phyloP scores from a whole-genome alignment of 2,113 vertebrate genomes.

The Pterocles burchelli region DNA sequence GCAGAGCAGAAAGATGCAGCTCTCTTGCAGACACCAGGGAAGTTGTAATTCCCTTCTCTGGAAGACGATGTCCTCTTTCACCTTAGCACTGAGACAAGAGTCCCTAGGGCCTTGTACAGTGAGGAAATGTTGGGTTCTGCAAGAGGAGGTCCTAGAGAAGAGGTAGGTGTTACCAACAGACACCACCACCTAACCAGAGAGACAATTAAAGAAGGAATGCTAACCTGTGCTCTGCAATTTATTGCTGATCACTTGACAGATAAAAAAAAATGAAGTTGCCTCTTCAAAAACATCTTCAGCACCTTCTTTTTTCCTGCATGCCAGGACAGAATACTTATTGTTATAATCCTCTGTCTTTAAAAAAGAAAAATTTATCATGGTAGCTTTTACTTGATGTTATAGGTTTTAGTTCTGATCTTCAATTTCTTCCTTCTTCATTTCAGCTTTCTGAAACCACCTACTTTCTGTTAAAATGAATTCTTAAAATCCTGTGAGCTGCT shows the following conservation, averaged over 20 bases:
- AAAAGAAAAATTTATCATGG: neutral
- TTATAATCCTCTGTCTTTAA: neutral
- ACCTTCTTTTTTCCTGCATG: neutral
- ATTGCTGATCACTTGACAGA: neutral
- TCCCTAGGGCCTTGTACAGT: neutral
- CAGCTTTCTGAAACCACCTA: conserved; percentile 62
- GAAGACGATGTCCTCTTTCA: neutral
- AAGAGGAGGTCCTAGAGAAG: neutral
- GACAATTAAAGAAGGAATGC: neutral
- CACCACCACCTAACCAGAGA: neutral
- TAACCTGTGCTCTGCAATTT: neutral
- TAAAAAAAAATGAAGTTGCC: neutral
- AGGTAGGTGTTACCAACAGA: neutral
- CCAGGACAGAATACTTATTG: neutral
- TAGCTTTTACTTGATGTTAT: neutral
- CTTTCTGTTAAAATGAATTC: conserved; percentile 58
- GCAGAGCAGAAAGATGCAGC: neutral
- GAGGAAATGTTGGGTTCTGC: neutral
- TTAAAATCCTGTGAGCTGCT: conserved; percentile 49
- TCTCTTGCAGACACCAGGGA: neutral
- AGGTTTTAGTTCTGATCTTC: neutral
- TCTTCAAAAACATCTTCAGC: neutral
- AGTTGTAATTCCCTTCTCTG: neutral
- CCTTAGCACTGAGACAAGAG: neutral
- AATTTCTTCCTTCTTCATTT: conserved; percentile 39